Base-by-base conservation (phyloP, 2,888 invertebrate species). In the Meiosimyza decipiens region DNA sequence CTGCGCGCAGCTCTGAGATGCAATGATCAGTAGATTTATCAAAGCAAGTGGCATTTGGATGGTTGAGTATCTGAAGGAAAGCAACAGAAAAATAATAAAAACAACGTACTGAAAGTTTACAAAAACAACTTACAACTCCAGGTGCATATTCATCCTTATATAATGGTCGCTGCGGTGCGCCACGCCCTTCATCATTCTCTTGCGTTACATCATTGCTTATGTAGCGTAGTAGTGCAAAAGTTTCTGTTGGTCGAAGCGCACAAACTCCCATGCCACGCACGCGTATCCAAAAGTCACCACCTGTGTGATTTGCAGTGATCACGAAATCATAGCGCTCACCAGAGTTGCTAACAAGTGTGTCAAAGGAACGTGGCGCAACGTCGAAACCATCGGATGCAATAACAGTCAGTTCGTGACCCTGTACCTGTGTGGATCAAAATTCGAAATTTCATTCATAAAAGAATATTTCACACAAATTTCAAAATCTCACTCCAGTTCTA, bases 241-340 rank as follows among this genome's bases (percentile, higher is more conserved):
- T 73, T 65, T 83, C 83, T 13, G 78, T 77, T 0, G 74, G 76
- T 15, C 66, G 64, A 0, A 18, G 57, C 6, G 71, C 63, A 57
- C 85, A 85, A 4, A 78, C 51, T 7, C 83, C 84, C 40, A 82
- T 16, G 0, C 79, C 79, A 54, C 77, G 75, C 2, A 79, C 77
- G 16, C 81, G 77, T 18, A 84, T 77, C 80, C 81, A 83, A 72
- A 79, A 85, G 70, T 82, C 81, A 11, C 80, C 79, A n/a, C 73
- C 82, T 81, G 57, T 82, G 78, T 87, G 83, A 77, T 86, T 83
- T 3, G 89, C 87, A 9, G 80, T 75, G 3, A 89, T 60, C 2
- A 89, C 83, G 63, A 89, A 86, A 76, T 89, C 89, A 78, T 86
- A 89, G 59, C 89, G 81, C 78, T 90, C 90, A 0, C 90, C 90